Conservation (phyloP, 2,113 vertebrate genomes). For the Tragelaphus strepsiceros region DNA sequence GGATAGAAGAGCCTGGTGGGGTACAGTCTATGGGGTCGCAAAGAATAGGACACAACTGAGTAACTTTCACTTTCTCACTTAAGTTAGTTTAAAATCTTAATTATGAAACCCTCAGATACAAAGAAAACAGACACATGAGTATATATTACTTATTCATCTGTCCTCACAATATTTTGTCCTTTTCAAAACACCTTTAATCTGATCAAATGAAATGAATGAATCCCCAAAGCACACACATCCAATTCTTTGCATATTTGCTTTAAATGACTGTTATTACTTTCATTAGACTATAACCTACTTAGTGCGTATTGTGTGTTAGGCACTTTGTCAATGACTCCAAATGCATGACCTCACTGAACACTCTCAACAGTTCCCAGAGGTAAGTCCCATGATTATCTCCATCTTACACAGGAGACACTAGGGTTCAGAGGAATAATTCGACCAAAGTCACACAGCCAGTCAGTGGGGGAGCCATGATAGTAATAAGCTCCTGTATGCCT, state of each 20-base stretch:
- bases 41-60: background rate
- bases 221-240: background rate
- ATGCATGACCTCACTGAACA: background rate
- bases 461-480: background rate
- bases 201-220: constrained; percentile 30
- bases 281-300: background rate
- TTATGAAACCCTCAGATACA: background rate
- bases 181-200: constrained; percentile 19
- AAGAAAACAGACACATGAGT: background rate
- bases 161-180: background rate
- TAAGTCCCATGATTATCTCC: background rate
- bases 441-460: background rate
- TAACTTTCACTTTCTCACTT: background rate
- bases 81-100: constrained; percentile 35
- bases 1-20: background rate
- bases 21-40: background rate
- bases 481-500: background rate
- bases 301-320: background rate
- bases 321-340: background rate
- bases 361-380: background rate
- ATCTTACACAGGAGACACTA: background rate
- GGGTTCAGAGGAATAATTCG: background rate
- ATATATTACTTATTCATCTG: background rate
- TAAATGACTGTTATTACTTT: background rate
- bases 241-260: constrained; percentile 9